A percentile compares a stretch with the other conserved stretches of the same genome.
These are phyloP conservation scores for Conger conger DNA, from an alignment of 2,113 vertebrate genomes.

Conservation along the genomic window DNA sequence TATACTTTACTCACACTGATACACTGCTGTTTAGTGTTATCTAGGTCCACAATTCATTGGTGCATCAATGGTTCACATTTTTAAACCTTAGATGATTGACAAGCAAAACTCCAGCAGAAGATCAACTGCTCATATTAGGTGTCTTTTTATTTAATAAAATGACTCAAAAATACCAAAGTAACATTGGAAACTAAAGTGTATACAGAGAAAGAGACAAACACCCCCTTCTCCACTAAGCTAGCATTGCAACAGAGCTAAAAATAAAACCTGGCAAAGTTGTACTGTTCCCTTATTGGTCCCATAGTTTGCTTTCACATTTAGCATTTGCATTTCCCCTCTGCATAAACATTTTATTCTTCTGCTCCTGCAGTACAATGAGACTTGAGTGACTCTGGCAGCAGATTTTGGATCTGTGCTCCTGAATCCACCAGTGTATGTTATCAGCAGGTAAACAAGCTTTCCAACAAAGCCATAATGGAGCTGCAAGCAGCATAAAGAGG, in stretches of 20 bases:
- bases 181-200: constrained; percentile 50
- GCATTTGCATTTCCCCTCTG: constrained; percentile 73
- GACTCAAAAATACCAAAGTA: background rate
- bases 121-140: constrained; percentile 16
- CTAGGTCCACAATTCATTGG: background rate
- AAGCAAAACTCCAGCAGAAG: background rate
- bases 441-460: constrained; percentile 84
- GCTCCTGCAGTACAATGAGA: constrained; percentile 76
- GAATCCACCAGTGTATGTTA: constrained; percentile 82
- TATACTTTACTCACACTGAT: background rate
- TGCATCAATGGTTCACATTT: background rate
- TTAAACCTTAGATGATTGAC: constrained; percentile 3
- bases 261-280: constrained; percentile 75
- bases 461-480: constrained; percentile 81
- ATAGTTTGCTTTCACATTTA: constrained; percentile 79
- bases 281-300: constrained; percentile 74
- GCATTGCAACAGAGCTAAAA: constrained; percentile 72
- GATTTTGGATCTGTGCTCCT: constrained; percentile 77
- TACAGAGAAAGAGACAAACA: constrained; percentile 61
- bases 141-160: constrained; percentile 2
- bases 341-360: constrained; percentile 78
- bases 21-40: background rate
- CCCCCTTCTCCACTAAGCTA: constrained; percentile 57
- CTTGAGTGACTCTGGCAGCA: constrained; percentile 80
- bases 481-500: constrained; percentile 75